phyloP scores from a whole-genome alignment of 2,888 invertebrate genomes.

The Apodemia duryi region DNA sequence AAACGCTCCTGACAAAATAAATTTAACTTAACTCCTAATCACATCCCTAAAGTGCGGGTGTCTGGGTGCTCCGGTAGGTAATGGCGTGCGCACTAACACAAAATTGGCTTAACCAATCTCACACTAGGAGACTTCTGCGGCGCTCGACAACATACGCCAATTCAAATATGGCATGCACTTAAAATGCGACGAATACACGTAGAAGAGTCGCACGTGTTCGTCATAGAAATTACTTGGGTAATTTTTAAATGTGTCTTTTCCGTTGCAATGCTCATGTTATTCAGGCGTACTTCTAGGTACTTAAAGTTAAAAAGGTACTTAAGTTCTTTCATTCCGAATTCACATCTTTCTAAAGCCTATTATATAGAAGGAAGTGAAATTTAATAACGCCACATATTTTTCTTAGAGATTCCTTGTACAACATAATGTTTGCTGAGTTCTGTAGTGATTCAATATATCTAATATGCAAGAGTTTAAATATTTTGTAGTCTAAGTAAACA shows the following conservation, averaged over 20 bases:
- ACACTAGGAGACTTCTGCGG: slow-evolving; percentile 46
- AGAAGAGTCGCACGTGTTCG: slow-evolving; percentile 57
- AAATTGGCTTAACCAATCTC: slow-evolving; percentile 68
- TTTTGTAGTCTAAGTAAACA: not conserved
- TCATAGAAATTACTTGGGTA: slow-evolving; percentile 70
- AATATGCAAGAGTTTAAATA: not conserved
- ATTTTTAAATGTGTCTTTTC: slow-evolving; percentile 72
- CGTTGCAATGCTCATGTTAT: slow-evolving; percentile 71
- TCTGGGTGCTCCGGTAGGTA: slow-evolving; percentile 58
- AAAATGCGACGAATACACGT: slow-evolving; percentile 36
- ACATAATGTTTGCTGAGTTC: not conserved
- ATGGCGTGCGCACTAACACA: slow-evolving; percentile 61
- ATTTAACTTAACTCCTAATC: slow-evolving; percentile 66
- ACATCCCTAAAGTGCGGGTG: slow-evolving; percentile 55
- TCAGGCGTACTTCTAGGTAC: slow-evolving; percentile 66
- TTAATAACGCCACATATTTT: slow-evolving; percentile 59
- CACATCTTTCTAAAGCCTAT: slow-evolving; percentile 59
- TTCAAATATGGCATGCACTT: slow-evolving; percentile 58
- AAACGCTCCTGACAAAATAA: slow-evolving; percentile 55
- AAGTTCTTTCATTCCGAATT: slow-evolving; percentile 60
- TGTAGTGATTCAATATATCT: not conserved
- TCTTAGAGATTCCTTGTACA: slow-evolving; percentile 23
- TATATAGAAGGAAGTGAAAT: slow-evolving; percentile 66
- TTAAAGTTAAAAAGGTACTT: slow-evolving; percentile 69
- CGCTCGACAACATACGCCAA: slow-evolving; percentile 40